Evolutionary conservation across 2,888 invertebrate species (phyloP), one percentile per base, ranked within the genome.

Genomic region (Macrophya annulata): DNA sequence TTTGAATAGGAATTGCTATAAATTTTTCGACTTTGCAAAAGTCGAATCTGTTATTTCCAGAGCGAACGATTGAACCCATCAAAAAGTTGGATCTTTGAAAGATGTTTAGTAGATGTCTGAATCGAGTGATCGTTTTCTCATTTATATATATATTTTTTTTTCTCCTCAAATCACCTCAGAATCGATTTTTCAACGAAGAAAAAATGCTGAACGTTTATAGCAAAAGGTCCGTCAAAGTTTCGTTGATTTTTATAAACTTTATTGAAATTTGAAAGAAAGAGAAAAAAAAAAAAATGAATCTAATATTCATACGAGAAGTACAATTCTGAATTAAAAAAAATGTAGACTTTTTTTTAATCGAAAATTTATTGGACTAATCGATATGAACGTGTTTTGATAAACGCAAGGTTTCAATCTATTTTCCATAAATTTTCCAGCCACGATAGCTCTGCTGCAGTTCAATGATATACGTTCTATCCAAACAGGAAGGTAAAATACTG

Each of bases 71-170:
- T 55, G n/a, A 55, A 55, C 55, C n/a, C 55, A 17, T 55, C n/a
- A 55, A 55, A 55, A 55, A 55, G n/a, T 55, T 17, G 55, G 55
- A 55, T 55, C 55, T n/a, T 8, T 55, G n/a, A 31, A 31, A 31
- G 31, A 31, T 31, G 31, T 31, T 31, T 31, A 31, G 31, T 31
- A 31, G 31, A 31, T 31, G 31, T 31, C 31, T 31, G 1, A 55
- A 55, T 55, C 55, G n/a, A 55, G n/a, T n/a, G 55, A 55, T 55
- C 55, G 55, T n/a, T 55, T 51, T 51, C 51, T 51, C 51, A n/a
- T 51, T 51, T 51, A n/a, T 17, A 51, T 51, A 51, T 17, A 51
- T 51, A 6, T 9, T 51, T 17, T 55, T n/a, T 55, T 55, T 55
- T 55, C 55, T n/a, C 17, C 55, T n/a, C 51, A 17, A 55, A n/a